A percentile compares a stretch with the other conserved stretches of the same genome.
Conservation (phyloP, 2,113 vertebrate genomes). For the Parus major region DNA sequence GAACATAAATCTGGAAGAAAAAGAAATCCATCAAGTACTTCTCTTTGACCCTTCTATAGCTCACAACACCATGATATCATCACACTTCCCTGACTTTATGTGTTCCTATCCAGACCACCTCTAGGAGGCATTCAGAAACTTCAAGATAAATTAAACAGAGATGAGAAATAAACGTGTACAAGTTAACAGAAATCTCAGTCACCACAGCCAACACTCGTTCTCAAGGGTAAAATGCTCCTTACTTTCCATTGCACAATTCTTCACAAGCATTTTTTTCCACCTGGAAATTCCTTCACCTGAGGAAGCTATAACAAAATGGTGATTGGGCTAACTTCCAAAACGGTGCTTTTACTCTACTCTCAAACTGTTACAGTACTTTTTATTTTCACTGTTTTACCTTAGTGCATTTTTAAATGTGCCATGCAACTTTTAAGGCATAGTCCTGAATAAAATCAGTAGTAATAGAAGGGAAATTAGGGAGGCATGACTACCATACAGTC, state of each 20-base stretch:
- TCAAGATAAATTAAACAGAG: background rate
- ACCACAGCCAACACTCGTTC: background rate
- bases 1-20: background rate
- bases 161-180: fast-evolving
- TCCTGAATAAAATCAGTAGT: background rate
- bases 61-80: background rate
- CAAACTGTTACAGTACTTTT: background rate
- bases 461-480: background rate
- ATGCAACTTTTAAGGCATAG: background rate
- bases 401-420: background rate
- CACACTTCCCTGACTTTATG: background rate
- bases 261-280: background rate
- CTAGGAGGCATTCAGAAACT: background rate
- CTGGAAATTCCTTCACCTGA: background rate
- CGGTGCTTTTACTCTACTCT: background rate
- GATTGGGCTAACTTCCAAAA: background rate
- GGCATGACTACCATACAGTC: background rate
- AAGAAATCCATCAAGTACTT: fast-evolving
- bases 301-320: background rate
- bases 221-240: background rate
- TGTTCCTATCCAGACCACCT: background rate
- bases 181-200: background rate
- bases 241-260: background rate
- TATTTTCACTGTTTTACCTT: background rate
- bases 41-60: background rate